phyloP scores from a whole-genome alignment of 2,797 vertebrate genomes.

The Eremophila alpestris region DNA sequence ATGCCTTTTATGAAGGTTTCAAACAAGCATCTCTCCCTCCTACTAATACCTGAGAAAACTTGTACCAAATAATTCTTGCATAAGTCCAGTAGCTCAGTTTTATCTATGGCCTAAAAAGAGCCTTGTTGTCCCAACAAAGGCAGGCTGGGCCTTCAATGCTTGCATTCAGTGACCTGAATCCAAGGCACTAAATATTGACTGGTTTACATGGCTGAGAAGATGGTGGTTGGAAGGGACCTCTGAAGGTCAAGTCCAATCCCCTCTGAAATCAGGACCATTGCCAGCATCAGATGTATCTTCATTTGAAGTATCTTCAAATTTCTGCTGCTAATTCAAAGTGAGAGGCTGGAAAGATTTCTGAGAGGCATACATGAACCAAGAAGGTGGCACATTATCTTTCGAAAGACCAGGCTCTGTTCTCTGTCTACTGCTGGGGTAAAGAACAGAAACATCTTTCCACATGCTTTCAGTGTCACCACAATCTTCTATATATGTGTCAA shows the following conservation, averaged over 20 bases:
- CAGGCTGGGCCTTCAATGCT: background rate
- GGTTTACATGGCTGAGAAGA: background rate
- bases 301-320: background rate
- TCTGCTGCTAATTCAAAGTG: background rate
- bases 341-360: background rate
- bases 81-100: background rate
- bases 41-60: background rate
- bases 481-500: background rate
- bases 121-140: background rate
- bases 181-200: background rate
- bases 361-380: rapidly evolving
- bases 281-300: background rate
- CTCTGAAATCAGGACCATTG: background rate
- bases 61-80: background rate
- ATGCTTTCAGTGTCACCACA: background rate
- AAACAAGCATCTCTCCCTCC: background rate
- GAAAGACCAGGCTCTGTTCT: background rate
- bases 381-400: background rate
- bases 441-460: background rate
- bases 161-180: background rate
- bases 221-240: background rate
- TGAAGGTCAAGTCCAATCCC: rapidly evolving
- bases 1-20: background rate
- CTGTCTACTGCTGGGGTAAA: background rate
- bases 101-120: background rate